Evolutionary conservation across 2,797 vertebrate species (phyloP).

Genomic region (Calcarius lapponicus): DNA sequence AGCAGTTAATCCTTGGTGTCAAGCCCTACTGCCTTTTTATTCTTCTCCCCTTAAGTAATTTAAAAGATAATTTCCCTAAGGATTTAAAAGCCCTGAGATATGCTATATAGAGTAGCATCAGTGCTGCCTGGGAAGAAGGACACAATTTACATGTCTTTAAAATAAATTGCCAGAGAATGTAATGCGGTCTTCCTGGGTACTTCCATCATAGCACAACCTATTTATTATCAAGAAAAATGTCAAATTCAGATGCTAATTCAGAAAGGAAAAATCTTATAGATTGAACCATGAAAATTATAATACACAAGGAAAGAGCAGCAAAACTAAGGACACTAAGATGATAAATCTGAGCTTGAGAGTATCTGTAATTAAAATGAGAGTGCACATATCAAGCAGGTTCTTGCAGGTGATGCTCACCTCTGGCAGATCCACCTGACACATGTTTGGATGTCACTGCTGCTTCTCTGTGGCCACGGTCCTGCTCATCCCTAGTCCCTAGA

Average conservation of each 20-base stretch:
- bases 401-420: background rate
- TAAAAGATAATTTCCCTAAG: slow-evolving; percentile 79
- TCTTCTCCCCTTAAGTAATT: slow-evolving; percentile 71
- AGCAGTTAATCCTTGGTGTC: slow-evolving; percentile 77
- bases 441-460: background rate
- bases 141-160: slow-evolving; percentile 66
- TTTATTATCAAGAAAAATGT: slow-evolving; percentile 39
- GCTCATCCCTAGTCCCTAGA: background rate
- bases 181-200: slow-evolving; percentile 26
- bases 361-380: background rate
- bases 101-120: slow-evolving; percentile 54
- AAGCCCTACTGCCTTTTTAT: slow-evolving; percentile 59
- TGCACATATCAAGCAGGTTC: background rate
- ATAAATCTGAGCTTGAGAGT: background rate
- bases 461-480: background rate
- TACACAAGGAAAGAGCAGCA: background rate
- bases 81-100: slow-evolving; percentile 70
- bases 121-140: slow-evolving; percentile 68
- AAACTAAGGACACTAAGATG: background rate
- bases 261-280: background rate
- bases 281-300: background rate
- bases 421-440: background rate
- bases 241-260: slow-evolving; percentile 53
- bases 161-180: slow-evolving; percentile 65
- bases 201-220: slow-evolving; percentile 36